Percentiles rank a stretch among this genome's conserved stretches.
Evolutionary conservation across 2,113 vertebrate genomes (phyloP).

Genomic region (Cervus canadensis): DNA sequence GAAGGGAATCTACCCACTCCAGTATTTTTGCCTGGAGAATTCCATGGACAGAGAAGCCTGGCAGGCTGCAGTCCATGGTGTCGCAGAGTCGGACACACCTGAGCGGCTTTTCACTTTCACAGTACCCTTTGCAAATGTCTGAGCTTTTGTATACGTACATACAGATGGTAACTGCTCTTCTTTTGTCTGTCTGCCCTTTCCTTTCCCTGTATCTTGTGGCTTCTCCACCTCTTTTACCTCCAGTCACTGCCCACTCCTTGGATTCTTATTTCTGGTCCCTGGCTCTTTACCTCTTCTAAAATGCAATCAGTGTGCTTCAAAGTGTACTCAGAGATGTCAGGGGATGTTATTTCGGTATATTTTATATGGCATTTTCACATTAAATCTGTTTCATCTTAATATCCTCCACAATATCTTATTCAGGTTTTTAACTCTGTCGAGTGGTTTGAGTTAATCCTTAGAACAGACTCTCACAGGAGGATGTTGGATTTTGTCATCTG

Average conservation of each 20-base stretch:
- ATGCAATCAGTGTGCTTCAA: not conserved
- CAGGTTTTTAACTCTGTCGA: not conserved
- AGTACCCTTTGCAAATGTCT: not conserved
- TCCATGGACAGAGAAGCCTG: not conserved
- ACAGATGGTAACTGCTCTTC: not conserved
- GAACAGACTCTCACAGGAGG: not conserved
- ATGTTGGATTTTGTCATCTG: not conserved
- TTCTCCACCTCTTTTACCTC: not conserved
- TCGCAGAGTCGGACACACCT: not conserved
- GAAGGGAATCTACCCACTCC: not conserved
- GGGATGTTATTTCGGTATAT: not conserved
- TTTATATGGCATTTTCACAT: not conserved
- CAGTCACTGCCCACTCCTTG: not conserved
- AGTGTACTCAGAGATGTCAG: not conserved
- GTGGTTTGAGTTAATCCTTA: not conserved
- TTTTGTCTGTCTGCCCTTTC: not conserved
- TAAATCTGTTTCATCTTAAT: not conserved
- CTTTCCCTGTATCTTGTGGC: not conserved
- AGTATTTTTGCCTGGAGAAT: not conserved
- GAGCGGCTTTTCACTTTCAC: not conserved
- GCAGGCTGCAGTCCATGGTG: not conserved
- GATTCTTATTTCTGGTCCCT: not conserved
- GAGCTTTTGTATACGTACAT: not conserved
- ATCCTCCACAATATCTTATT: not conserved
- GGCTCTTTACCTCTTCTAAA: not conserved